Base-by-base conservation (phyloP, 2,113 vertebrate species). In the Gallinago undulata region DNA sequence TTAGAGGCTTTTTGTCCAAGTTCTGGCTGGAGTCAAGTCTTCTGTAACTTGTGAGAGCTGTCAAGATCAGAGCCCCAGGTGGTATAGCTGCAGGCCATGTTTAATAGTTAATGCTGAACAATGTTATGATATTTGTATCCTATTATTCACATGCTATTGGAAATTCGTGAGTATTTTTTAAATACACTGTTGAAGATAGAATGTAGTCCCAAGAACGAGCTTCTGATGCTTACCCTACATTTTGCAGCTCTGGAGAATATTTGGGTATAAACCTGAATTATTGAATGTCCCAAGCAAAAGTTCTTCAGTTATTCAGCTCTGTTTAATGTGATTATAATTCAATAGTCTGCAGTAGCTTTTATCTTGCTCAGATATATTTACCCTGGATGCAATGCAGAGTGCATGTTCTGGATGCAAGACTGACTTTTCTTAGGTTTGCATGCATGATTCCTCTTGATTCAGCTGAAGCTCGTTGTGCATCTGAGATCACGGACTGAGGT, bases 41-140 rank as follows among this genome's bases (percentile, higher is more conserved):
- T 86, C 78, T 64, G 80, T 84, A 91, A 93, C 83, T 92, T 87
- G 83, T 75, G 83, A 95, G 75, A 89, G 68, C 90, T 93, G 77
- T 95, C 87, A 73, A 81, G 94, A 97, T 94, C 93, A 95, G 90
- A 97, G 80, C 77, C 63, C 35, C 91, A 79, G 93, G 97, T 96
- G 89, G 77, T 94, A 91, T 56, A 72, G 91, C 96, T 96, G 70
- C 77, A 93, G 95, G 95, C 91, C 85, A 64, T 95, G 74, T 96
- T 97, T 97, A 96, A 97, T 97, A 94, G 85, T 96, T 97, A 95
- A 97, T 94, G 64, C 70, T 69, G 74, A 96, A 92, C 96, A 91
- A 86, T 50, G 70, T 96, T 93, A 57, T 27, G 30, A 28, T 84
- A 94, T 87, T 97, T 95, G 87, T 97, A 94, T 85, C 73, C 79